Evolutionary conservation across 2,888 invertebrate species (phyloP).

Genomic region (Actias luna): DNA sequence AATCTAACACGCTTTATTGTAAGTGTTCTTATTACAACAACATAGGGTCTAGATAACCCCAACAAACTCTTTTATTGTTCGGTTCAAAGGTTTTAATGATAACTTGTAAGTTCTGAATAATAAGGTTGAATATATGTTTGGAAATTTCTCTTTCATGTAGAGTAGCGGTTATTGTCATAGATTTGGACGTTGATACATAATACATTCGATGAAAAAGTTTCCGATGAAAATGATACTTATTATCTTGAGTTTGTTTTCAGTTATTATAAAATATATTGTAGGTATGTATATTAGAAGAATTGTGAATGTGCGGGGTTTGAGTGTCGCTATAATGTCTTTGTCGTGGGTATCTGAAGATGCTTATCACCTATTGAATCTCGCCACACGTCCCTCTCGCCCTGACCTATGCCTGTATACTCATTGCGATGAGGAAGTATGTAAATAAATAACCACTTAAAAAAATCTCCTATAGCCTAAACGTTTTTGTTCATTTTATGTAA

Average conservation of each 20-base stretch:
- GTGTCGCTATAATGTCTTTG: no score
- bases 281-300: not conserved
- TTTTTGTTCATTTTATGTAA: no score
- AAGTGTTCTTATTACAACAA: not conserved
- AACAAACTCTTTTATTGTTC: not conserved
- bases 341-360: no score
- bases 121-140: constrained; percentile 3
- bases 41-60: not conserved
- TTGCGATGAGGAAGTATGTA: no score
- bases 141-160: constrained; percentile 1
- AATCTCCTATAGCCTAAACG: no score
- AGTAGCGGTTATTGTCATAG: constrained; percentile 13
- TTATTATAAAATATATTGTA: not conserved
- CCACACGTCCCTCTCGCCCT: no score
- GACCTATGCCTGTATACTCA: no score
- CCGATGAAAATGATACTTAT: constrained; percentile 10
- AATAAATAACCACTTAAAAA: no score
- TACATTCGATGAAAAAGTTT: constrained; percentile 6
- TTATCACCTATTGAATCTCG: no score
- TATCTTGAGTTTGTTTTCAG: not conserved
- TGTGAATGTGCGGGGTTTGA: no score
- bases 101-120: not conserved
- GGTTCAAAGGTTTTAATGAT: not conserved
- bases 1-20: not conserved
- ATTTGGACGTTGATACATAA: constrained; percentile 1